Percentiles rank a stretch among this genome's conserved stretches.
Evolutionary conservation across 2,888 invertebrate genomes (phyloP).

Genomic region (Tenthredo distinguenda): DNA sequence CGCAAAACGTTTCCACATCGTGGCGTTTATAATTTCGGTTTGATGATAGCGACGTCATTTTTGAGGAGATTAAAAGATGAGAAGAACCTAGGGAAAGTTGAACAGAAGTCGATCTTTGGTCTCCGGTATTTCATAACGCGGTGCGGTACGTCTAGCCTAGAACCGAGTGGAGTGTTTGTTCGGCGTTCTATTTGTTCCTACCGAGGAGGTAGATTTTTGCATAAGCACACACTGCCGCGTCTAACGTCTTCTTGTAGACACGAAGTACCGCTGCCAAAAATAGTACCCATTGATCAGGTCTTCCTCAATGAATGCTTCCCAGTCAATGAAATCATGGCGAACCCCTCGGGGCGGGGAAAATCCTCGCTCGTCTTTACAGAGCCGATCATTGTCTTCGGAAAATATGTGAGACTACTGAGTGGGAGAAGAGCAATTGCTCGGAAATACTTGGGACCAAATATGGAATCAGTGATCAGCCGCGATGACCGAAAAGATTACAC

Average conservation of each 20-base stretch:
- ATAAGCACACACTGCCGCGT: slow-evolving; percentile 48
- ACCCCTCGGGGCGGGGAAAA: background rate
- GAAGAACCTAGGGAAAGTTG: background rate
- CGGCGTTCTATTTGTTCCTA: slow-evolving; percentile 46
- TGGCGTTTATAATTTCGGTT: background rate
- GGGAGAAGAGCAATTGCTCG: background rate
- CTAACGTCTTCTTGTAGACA: slow-evolving; percentile 34
- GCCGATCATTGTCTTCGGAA: background rate
- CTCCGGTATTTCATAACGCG: background rate
- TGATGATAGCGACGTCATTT: background rate
- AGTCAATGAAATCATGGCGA: slow-evolving; percentile 38
- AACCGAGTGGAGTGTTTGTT: slow-evolving; percentile 39
- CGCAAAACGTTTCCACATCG: background rate
- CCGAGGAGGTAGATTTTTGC: slow-evolving; percentile 49
- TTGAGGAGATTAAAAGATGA: background rate
- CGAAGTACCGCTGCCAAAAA: slow-evolving; percentile 63
- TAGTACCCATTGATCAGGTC: slow-evolving; percentile 70
- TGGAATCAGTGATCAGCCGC: slow-evolving; percentile 6
- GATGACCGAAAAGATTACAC: background rate
- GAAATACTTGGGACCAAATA: slow-evolving; percentile 30
- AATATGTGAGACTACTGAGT: background rate
- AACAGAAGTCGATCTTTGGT: slow-evolving; percentile 9
- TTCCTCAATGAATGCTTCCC: slow-evolving; percentile 42
- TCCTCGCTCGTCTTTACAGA: background rate
- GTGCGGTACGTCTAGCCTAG: slow-evolving; percentile 23